Base-by-base conservation (phyloP, 2,113 vertebrate species). In the Tylochromis polylepis region DNA sequence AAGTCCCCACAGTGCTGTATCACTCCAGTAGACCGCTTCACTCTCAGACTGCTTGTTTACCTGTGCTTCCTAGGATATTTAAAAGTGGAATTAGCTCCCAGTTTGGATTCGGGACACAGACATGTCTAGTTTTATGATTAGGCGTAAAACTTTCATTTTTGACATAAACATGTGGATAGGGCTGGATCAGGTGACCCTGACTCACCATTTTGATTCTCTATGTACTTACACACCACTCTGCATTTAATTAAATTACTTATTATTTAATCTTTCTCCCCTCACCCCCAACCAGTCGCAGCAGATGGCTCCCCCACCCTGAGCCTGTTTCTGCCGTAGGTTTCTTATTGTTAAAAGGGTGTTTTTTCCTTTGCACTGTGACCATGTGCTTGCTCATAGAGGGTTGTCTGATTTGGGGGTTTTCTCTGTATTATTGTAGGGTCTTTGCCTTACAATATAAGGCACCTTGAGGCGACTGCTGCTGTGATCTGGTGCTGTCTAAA, bases 11-110 rank as follows among this genome's bases (percentile, higher is more conserved):
- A 36, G 59, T 36, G 59, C 18, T 36, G 0, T n/a, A n/a, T 38
- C 11, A 0, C 34, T 38, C 34, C 20, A 65, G 34, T 8, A 0
- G 60, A 65, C 20, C 60, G 5, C 31, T 34, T 34, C 7, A 6
- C 6, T 34, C 34, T 34, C 34, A 22, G 60, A 8, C 6, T 5
- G 60, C 60, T 65, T 9, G 2, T n/a, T 38, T 65, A 65, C 60
- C 38, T 65, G 31, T 38, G 34, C 34, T 22, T 22, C 11, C 34
- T 38, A 34, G 8, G 36, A 36, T 9, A 9, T 9, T 36, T 36
- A 9, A 8, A 36, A 36, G 36, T 36, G 60, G 60, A 38, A 65
- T 60, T 18, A 60, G 58, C 29, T 60, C 58, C 58, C 58, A 60
- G 58, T 11, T 60, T 31, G 58, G 58, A 34, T 60, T 34, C 0